These are phyloP conservation scores for Cuculus canorus DNA, from an alignment of 2,797 vertebrate genomes.

Conservation along the genomic window DNA sequence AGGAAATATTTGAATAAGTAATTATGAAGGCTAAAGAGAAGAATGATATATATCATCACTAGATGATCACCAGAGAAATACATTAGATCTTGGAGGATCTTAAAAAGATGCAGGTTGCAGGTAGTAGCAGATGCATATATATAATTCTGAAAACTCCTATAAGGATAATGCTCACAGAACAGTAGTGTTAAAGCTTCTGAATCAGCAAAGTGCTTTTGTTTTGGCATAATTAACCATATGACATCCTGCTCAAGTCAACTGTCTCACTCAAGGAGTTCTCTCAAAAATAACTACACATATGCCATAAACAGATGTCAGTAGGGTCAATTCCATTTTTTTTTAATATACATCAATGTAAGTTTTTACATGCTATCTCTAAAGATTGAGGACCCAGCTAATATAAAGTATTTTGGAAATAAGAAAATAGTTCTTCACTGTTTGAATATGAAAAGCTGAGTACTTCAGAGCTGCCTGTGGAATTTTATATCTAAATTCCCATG, in stretches of 20 bases:
- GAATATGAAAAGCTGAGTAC: neutral
- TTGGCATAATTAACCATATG: neutral
- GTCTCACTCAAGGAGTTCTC: neutral
- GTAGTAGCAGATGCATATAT: neutral
- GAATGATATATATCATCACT: constrained; percentile 16
- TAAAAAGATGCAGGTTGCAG: neutral
- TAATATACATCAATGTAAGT: neutral
- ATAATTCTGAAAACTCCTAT: neutral
- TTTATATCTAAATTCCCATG: neutral
- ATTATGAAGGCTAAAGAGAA: constrained; percentile 51
- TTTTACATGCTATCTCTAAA: neutral
- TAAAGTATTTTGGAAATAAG: neutral
- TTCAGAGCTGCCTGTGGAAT: neutral
- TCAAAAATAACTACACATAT: neutral
- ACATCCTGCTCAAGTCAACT: neutral
- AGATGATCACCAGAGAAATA: constrained; percentile 1
- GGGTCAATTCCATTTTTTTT: neutral
- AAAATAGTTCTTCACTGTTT: neutral
- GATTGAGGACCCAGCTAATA: neutral
- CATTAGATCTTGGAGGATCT: constrained; percentile 18
- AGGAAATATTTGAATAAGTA: constrained; percentile 75
- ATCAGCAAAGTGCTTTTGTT: constrained; percentile 8
- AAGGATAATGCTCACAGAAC: neutral
- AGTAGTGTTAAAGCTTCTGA: neutral
- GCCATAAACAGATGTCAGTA: neutral